phyloP scores from a whole-genome alignment of 2,797 vertebrate species.

The Dendrocincla tyrannina region DNA sequence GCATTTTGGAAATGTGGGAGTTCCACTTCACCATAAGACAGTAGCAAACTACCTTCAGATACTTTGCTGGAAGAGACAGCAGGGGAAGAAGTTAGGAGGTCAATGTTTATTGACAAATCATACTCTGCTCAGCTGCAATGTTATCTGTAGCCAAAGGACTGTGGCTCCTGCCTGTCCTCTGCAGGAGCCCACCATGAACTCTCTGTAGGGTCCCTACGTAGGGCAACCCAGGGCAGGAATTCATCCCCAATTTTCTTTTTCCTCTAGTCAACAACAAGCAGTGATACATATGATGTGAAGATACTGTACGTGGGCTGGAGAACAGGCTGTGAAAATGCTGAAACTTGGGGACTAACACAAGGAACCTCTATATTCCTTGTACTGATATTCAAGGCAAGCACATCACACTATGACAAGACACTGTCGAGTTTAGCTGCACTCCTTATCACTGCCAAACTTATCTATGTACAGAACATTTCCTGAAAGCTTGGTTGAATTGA shows the following conservation, averaged over 20 bases:
- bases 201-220: not conserved
- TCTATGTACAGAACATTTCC: not conserved
- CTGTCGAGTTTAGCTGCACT: not conserved
- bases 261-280: not conserved
- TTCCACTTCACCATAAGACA: not conserved
- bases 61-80: not conserved
- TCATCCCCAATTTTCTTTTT: not conserved
- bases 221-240: not conserved
- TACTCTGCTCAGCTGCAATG: not conserved
- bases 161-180: not conserved
- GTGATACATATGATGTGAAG: not conserved
- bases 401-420: not conserved
- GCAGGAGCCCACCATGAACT: not conserved
- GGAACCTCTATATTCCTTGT: not conserved
- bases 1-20: not conserved
- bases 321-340: not conserved
- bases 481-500: not conserved
- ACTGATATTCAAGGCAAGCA: not conserved
- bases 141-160: not conserved
- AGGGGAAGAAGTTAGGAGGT: not conserved
- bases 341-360: not conserved
- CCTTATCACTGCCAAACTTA: not conserved
- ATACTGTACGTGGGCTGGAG: accelerated
- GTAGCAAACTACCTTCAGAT: not conserved
- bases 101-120: not conserved